Evolutionary conservation across 2,888 invertebrate genomes (phyloP), one percentile per base, ranked within the genome.

Genomic region (Leucoptera coffeella): DNA sequence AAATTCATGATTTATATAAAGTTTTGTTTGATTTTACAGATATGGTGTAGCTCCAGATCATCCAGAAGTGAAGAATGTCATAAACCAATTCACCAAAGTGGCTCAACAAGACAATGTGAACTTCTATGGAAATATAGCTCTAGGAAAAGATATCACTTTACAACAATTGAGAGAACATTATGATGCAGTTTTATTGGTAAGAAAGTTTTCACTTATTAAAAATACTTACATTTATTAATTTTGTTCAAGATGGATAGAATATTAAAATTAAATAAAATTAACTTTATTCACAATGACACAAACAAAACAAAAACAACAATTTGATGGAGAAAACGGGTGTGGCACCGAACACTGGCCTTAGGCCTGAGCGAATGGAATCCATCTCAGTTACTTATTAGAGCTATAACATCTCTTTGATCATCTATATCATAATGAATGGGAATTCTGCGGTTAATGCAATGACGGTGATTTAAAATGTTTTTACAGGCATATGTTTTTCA

Each of bases 21-120:
- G 26, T 23, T 21, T 17, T 12, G 12, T 9, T 27, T 4, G 31
- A 30, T 8, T 35, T 45, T 51, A 22, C 35, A 82, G 82, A 40
- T 99, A 85, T 73, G 99, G 99, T 12, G 97, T 99, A 11, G 97
- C 99, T 20, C 99, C 99, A n/a, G 99, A 99, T 72, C 99, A 99
- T 62, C 95, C 94, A 14, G 97, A 99, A 71, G 96, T 99, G 2
- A 99, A 99, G 77, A 97, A 97, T 76, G 95, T 95, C 9, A 94
- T 93, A 32, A 85, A 92, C 47, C 90, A 90, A 15, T 99, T 99
- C 50, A 87, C 85, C 9, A 89, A 90, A 67, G 87, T 87, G 27
- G 93, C 93, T 5, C 75, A 78, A 36, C 77, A 85, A 55, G 73
- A 81, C 9, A 75, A 83, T 43, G 82, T 91, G 2, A 62, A 64